A percentile compares a stretch with the other conserved stretches of the same genome.
These are phyloP conservation scores for Hydrochoerus hydrochaeris DNA, from an alignment of 2,113 vertebrate species.

Conservation along the genomic window DNA sequence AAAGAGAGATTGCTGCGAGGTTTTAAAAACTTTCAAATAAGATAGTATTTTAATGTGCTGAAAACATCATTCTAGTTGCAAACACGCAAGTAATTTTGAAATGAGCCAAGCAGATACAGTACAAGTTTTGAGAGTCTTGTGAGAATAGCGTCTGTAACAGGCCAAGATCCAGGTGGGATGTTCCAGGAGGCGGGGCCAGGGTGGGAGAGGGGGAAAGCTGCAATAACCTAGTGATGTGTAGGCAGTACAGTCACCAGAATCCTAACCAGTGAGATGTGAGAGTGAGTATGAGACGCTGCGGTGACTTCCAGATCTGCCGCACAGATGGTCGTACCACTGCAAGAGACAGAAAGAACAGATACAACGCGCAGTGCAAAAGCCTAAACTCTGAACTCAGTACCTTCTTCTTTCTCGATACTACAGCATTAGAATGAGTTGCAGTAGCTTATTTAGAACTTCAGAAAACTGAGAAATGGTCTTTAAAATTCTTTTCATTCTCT, in stretches of 20 bases:
- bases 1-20: not conserved
- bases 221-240: not conserved
- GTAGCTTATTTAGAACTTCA: not conserved
- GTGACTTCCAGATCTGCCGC: not conserved
- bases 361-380: not conserved
- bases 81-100: not conserved
- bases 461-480: not conserved
- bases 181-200: not conserved
- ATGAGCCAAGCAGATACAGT: not conserved
- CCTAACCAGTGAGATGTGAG: too few relatives aligned
- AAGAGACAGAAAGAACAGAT: not conserved
- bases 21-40: not conserved
- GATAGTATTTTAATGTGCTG: not conserved
- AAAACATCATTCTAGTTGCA: not conserved
- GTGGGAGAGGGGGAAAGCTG: not conserved
- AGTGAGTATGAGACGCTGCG: not conserved
- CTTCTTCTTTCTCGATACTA: not conserved
- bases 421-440: not conserved
- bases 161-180: not conserved
- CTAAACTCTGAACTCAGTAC: not conserved
- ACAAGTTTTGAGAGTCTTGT: not conserved
- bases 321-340: not conserved
- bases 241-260: not conserved
- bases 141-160: not conserved
- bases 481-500: not conserved